Evolutionary conservation across 2,888 invertebrate species (phyloP).

Genomic region (Ochropacha duplaris): DNA sequence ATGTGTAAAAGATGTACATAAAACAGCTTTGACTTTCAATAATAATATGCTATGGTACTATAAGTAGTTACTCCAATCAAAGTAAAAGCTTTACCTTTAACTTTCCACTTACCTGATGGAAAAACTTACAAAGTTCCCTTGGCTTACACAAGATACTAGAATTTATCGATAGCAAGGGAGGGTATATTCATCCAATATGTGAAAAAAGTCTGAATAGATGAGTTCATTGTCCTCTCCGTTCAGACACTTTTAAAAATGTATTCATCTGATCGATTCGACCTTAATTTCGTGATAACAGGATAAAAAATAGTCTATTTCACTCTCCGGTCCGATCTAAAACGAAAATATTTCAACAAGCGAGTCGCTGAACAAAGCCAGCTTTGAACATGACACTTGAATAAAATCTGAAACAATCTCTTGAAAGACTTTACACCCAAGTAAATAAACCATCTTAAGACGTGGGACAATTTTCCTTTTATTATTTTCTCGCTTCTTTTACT

Average conservation of each 20-base stretch:
- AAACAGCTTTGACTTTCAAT: background rate
- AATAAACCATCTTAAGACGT: constrained; percentile 32
- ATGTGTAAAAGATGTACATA: no score
- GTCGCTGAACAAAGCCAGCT: constrained; percentile 3
- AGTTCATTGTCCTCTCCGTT: background rate
- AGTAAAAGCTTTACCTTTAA: background rate
- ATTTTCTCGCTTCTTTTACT: constrained; percentile 37
- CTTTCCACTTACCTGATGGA: background rate
- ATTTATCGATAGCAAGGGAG: background rate
- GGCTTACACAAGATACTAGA: background rate
- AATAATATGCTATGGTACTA: background rate
- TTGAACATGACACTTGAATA: constrained; percentile 21
- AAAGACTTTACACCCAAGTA: constrained; percentile 25
- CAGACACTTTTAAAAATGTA: background rate
- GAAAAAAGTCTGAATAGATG: background rate
- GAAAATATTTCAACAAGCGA: background rate
- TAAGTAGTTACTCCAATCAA: background rate
- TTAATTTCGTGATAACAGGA: background rate
- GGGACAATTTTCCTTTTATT: constrained; percentile 24
- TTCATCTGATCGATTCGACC: background rate
- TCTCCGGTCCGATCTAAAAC: no score
- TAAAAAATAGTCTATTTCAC: no score
- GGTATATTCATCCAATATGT: background rate
- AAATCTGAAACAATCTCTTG: constrained; percentile 26
- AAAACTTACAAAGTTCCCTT: background rate